phyloP scores from a whole-genome alignment of 2,113 vertebrate species.

The Pterophyllum scalare region DNA sequence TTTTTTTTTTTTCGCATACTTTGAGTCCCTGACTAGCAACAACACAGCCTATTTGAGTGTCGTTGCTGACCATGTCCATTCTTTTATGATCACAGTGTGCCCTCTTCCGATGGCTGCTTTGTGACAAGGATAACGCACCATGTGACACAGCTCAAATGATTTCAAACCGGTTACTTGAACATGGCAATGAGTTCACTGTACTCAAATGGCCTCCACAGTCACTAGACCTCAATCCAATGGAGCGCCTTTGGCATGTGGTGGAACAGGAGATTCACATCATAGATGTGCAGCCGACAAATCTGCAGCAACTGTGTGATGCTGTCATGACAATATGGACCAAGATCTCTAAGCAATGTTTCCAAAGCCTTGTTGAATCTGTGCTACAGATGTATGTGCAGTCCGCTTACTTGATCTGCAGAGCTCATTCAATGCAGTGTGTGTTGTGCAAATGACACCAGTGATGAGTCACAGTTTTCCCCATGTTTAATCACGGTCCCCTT shows the following conservation, averaged over 20 bases:
- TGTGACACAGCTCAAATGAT: too few species aligned
- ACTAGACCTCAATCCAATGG: background rate
- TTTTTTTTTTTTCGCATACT: background rate
- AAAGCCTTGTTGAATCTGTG: background rate
- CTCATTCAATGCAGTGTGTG: background rate
- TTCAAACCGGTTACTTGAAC: too few species aligned
- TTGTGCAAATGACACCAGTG: background rate
- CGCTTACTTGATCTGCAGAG: background rate
- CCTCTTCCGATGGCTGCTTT: background rate
- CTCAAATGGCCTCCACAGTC: background rate
- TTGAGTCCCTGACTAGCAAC: background rate
- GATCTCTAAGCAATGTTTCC: background rate
- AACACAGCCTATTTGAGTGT: background rate
- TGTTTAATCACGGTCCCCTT: background rate
- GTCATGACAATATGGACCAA: background rate
- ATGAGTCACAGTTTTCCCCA: background rate
- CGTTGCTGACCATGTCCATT: background rate
- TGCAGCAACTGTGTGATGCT: background rate
- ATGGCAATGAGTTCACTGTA: background rate
- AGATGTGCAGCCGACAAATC: background rate
- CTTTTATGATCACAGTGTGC: background rate
- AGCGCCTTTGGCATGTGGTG: background rate
- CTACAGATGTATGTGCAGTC: background rate
- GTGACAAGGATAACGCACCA: too few species aligned
- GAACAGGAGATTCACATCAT: background rate